These are phyloP conservation scores for Acleris holmiana DNA, from an alignment of 2,888 invertebrate species.

Conservation along the genomic window DNA sequence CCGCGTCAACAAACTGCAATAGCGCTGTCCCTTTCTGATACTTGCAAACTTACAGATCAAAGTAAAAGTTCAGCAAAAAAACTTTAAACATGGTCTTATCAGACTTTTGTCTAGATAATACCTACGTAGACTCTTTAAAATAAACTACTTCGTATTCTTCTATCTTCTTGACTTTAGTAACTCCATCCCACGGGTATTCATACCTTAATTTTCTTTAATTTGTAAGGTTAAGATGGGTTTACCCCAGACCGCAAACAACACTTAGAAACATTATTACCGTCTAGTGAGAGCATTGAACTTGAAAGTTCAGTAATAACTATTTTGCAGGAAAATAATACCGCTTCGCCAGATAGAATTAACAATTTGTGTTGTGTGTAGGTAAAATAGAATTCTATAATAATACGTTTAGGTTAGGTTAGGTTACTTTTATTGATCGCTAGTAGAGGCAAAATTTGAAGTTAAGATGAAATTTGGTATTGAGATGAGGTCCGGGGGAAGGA, in stretches of 20 bases:
- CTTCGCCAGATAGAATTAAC: neutral
- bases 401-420: neutral
- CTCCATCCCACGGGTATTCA: constrained; percentile 2
- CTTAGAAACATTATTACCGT: constrained; percentile 30
- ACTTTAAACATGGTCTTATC: neutral
- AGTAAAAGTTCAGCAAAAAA: too few relatives aligned
- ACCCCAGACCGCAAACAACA: constrained; percentile 22
- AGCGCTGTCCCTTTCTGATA: too few relatives aligned
- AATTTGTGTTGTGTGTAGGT: neutral
- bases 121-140: neutral
- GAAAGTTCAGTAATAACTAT: constrained; percentile 1
- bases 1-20: too few relatives aligned
- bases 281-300: constrained; percentile 15
- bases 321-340: neutral
- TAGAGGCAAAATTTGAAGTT: too few relatives aligned
- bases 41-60: too few relatives aligned
- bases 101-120: neutral
- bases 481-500: too few relatives aligned
- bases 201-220: constrained; percentile 28
- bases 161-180: constrained; percentile 1
- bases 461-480: too few relatives aligned
- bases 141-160: constrained; percentile 8
- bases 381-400: too few relatives aligned
- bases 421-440: too few relatives aligned
- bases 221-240: constrained; percentile 20